Evolutionary conservation across 2,888 invertebrate genomes (phyloP).

Genomic region (Acanthococcus lagerstroemiae): DNA sequence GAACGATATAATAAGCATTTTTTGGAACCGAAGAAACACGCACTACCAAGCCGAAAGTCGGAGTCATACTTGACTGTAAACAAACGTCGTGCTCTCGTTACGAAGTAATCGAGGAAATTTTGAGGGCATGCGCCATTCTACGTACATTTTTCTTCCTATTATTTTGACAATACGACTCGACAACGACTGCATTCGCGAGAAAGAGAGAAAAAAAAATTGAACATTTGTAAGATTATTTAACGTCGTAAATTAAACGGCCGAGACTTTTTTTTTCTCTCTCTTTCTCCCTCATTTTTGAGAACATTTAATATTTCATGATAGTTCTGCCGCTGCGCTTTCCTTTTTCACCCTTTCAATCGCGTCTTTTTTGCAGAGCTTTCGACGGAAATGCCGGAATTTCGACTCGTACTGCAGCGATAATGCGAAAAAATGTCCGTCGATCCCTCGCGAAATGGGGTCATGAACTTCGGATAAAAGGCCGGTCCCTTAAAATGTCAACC

Average conservation of each 20-base stretch:
- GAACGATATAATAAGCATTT: neutral
- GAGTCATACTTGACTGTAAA: conserved; percentile 22
- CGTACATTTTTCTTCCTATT: neutral
- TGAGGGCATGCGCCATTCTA: neutral
- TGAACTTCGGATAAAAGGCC: neutral
- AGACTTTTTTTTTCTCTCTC: neutral
- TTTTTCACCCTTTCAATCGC: neutral
- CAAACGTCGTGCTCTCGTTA: conserved; percentile 11
- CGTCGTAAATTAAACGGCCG: neutral
- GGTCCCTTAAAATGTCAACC: neutral
- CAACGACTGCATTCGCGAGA: neutral
- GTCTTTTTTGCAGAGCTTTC: neutral
- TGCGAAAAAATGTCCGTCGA: neutral
- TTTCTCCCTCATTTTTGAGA: too few species aligned
- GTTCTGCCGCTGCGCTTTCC: neutral
- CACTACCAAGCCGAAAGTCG: conserved; percentile 16
- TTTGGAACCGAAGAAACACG: conserved; percentile 9
- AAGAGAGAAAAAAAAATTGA: neutral
- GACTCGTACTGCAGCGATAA: neutral
- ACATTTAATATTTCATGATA: neutral
- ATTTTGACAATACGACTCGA: neutral
- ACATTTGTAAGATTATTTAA: neutral
- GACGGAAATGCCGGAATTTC: neutral
- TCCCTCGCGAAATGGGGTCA: neutral
- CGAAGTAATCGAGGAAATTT: conserved; percentile 20